Base-by-base conservation (phyloP, 2,797 vertebrate genomes). In the Acipenser oxyrinchus region DNA sequence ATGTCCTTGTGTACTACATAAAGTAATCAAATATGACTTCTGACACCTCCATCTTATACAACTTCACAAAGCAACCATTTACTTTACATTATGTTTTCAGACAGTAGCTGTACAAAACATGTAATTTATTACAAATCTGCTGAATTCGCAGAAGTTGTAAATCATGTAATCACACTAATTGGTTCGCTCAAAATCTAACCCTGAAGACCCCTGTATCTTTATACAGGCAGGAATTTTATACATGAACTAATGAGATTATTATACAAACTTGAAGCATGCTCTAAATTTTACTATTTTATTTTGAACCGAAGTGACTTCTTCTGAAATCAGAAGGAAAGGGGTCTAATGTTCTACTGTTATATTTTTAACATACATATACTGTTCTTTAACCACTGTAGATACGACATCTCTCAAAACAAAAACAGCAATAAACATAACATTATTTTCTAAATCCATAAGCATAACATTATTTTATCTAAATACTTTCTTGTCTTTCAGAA, bases 111-210 rank as follows among this genome's bases (percentile, higher is more conserved):
- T 70, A 73, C 67, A 70, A 66, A 75, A 73, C 72, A 81, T 76
- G 70, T 74, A 72, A 79, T 78, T 83, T 66, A 76, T 77, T 71
- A 74, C 75, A 48, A 68, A 78, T 76, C 80, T 88, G 86, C 88
- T 87, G 88, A 89, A 81, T 84, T 72, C 75, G 86, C 87, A 87
- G 53, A 55, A 55, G 73, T 82, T 83, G 74, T 66, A 71, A 78
- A 82, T 77, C 75, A 77, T 78, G 77, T 83, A 88, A 86, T 89
- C 85, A 83, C 83, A 78, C 86, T 91, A 91, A 91, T 91, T 91
- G 89, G 89, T 74, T 82, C 83, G 80, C 70, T 80, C 79, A 82
- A 77, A 81, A 75, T 80, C 80, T 89, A 86, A 89, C 88, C 88
- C 87, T 78, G 73, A 79, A 79, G 86, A 88, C 87, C 86, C 75